Conservation (phyloP, 1,140 invertebrate genomes). For the Druon quercuslanigerum region DNA sequence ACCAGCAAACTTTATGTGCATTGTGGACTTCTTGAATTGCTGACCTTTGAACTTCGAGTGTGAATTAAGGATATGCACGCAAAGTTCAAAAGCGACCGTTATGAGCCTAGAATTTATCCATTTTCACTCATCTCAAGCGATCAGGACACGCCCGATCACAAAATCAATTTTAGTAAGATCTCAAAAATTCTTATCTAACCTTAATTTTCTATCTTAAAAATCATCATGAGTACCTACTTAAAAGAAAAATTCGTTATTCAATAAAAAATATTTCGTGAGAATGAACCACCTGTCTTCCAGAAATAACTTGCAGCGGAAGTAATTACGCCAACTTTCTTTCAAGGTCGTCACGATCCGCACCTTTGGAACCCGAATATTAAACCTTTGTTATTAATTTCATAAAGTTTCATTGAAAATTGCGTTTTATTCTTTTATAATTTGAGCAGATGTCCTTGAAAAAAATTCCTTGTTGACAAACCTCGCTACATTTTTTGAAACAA, state of each 20-base stretch:
- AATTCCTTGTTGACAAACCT: too few relatives aligned
- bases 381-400: neutral
- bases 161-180: too few relatives aligned
- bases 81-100: slow-evolving; percentile 49
- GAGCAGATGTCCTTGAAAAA: neutral
- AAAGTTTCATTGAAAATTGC: neutral
- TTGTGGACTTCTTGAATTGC: slow-evolving; percentile 12
- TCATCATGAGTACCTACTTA: too few relatives aligned
- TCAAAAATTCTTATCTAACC: too few relatives aligned
- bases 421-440: neutral
- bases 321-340: slow-evolving; percentile 43
- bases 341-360: slow-evolving; percentile 43
- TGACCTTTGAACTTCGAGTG: slow-evolving; percentile 53
- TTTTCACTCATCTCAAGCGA: slow-evolving; percentile 6
- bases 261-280: neutral
- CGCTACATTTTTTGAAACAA: too few relatives aligned
- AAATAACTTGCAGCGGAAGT: slow-evolving; percentile 52
- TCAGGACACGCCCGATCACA: neutral
- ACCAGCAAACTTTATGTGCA: neutral
- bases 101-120: slow-evolving; percentile 37
- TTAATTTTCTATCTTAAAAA: too few relatives aligned
- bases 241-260: too few relatives aligned
- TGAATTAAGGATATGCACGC: slow-evolving; percentile 48
- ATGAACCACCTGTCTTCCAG: slow-evolving; percentile 38
- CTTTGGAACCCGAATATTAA: neutral